Evolutionary conservation across 53 echinoderm and acorn worm species (phyloP).

Genomic region (Astropecten irregularis): DNA sequence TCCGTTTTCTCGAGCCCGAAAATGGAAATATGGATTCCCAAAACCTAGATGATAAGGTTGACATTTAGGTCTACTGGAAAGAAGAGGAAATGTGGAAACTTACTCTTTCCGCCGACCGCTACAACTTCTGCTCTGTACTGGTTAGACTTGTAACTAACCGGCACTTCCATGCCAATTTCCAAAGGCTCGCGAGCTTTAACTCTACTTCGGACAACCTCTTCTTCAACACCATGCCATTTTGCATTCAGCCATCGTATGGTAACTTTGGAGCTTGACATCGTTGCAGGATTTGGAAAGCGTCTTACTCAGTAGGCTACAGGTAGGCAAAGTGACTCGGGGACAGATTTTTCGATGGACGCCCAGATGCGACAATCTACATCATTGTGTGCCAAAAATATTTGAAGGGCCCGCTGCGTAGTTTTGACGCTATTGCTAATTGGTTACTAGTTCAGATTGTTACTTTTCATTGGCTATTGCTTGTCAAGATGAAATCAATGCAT

Average conservation of each 20-base stretch:
- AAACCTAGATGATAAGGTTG: too few relatives aligned
- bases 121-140: neutral
- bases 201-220: constrained; percentile 17
- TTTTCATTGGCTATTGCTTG: too few relatives aligned
- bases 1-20: too few relatives aligned
- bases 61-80: too few relatives aligned
- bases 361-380: neutral
- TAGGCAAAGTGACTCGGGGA: too few relatives aligned
- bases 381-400: neutral
- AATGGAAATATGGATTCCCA: too few relatives aligned
- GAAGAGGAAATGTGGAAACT: too few relatives aligned
- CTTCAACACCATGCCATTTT: constrained; percentile 6
- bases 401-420: neutral
- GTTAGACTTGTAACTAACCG: constrained; percentile 3
- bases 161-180: constrained; percentile 23
- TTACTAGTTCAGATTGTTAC: neutral
- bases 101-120: neutral
- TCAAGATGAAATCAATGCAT: too few relatives aligned
- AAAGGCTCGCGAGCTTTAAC: neutral
- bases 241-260: constrained; percentile 11
- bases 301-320: too few relatives aligned
- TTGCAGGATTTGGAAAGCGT: neutral
- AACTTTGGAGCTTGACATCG: neutral
- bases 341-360: neutral
- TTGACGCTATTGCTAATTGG: neutral